Conservation (phyloP, 1,140 invertebrate species). For the Neodiprion virginianus region DNA sequence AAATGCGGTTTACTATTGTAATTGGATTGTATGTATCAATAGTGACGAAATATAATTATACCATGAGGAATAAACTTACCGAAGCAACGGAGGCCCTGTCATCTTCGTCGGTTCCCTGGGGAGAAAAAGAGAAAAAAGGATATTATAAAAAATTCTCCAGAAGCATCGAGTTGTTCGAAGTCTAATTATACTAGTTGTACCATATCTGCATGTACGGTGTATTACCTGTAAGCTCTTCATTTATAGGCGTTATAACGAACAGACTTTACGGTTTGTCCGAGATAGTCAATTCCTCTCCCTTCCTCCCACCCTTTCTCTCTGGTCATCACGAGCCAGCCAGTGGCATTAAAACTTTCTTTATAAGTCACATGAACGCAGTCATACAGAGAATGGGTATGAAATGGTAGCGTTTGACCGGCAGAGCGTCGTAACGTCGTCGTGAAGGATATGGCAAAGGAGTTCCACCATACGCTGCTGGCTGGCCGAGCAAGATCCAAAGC, state of each 20-base stretch:
- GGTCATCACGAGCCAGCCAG: not conserved
- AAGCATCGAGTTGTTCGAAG: no score
- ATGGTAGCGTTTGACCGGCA: not conserved
- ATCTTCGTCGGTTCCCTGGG: constrained; percentile 73
- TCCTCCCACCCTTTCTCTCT: not conserved
- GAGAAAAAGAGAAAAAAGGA: constrained; percentile 57
- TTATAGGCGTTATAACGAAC: not conserved
- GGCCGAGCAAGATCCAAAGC: constrained; percentile 2
- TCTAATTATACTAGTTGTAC: not conserved
- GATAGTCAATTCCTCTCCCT: not conserved
- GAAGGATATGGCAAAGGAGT: constrained; percentile 22
- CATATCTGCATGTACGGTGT: not conserved
- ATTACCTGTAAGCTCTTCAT: not conserved
- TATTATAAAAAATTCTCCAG: not conserved
- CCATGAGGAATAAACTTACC: constrained; percentile 60
- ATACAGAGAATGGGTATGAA: not conserved
- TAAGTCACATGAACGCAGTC: not conserved
- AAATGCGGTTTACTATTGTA: no score
- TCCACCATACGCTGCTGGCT: not conserved
- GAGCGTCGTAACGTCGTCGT: not conserved
- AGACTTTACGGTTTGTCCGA: no score
- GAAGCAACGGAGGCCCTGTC: constrained; percentile 74
- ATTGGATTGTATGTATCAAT: not conserved
- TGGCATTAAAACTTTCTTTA: no score
- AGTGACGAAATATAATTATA: not conserved